Base-by-base conservation (phyloP, 2,113 vertebrate genomes). In the Scophthalmus maximus region DNA sequence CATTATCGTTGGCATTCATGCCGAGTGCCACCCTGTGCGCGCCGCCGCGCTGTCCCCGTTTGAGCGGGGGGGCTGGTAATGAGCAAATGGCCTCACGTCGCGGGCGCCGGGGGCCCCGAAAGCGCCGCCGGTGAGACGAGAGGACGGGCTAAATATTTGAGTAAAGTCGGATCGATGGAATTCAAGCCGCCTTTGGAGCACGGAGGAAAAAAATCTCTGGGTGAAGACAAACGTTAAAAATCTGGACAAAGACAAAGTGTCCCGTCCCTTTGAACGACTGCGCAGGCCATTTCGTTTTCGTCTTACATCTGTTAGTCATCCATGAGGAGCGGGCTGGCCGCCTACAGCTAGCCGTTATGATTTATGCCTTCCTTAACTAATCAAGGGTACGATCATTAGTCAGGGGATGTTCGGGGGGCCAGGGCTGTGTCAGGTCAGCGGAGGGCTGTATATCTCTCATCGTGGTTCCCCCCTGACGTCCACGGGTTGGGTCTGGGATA, bases 341-440 rank as follows among this genome's bases (percentile, higher is more conserved):
- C 79, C 84, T 70, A 72, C 42, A 76, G 77, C 81, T 68, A 63
- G 68, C 51, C 66, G 72, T 78, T 87, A 81, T 89, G 90, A 91
- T 91, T 89, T 85, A 88, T 91, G 69, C 77, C 78, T 86, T 89
- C 84, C 87, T 91, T 86, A 86, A 88, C 76, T 85, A 91, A 91
- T 91, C 88, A 86, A 83, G 83, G 84, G 58, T 64, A 67, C 32
- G 68, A 78, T 88, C 89, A 90, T 92, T 88, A 83, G 83, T 91
- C 89, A 90, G 71, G 74, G 52, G 71, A 79, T 68, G 82, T 55
- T 79, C 68, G 47, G 51, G 58, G 52, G 78, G 76, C 79, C 56
- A 52, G 82, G 47, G 73, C 68, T 69, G 60, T 81, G 82, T 64
- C 79, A 85, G 85, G 85, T 84, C 78, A 85, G 87, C 23, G 80